Percentiles rank a stretch among this genome's conserved stretches.
These are phyloP conservation scores for Peromyscus californicus DNA, from an alignment of 2,113 vertebrate genomes.

Conservation along the genomic window DNA sequence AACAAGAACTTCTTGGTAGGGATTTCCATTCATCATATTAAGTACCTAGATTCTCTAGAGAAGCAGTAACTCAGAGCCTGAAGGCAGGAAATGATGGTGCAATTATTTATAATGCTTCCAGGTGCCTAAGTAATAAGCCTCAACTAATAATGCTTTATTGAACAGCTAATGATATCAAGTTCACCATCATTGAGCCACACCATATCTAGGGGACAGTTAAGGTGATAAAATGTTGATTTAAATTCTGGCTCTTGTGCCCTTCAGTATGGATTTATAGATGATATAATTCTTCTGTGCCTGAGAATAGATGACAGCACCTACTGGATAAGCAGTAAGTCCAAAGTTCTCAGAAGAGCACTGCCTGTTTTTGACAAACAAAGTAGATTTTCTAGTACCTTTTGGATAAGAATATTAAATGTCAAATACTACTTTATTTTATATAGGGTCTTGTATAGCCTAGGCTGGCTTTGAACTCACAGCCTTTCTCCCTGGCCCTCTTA, in stretches of 20 bases:
- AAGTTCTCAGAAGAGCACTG: conserved; percentile 26
- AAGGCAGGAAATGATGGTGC: not conserved
- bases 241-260: not conserved
- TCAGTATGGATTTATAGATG: conserved; percentile 14
- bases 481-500: not conserved
- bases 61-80: not conserved
- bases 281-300: not conserved
- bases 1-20: not conserved
- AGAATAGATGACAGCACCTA: not conserved
- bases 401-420: conserved; percentile 4
- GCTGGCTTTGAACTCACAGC: not conserved
- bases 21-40: conserved; percentile 50
- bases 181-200: not conserved
- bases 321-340: not conserved
- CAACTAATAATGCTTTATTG: conserved; percentile 14
- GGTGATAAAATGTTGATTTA: conserved; percentile 20
- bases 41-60: conserved; percentile 21
- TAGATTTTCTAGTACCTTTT: not conserved
- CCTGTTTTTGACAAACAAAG: not conserved
- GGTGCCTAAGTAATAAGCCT: conserved; percentile 57
- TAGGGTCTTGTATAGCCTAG: not conserved
- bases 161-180: conserved; percentile 29
- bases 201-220: not conserved
- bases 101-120: conserved; percentile 41
- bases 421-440: not conserved